Conservation (phyloP, 2,888 invertebrate genomes). For the Glyphotaelius pellucidus region DNA sequence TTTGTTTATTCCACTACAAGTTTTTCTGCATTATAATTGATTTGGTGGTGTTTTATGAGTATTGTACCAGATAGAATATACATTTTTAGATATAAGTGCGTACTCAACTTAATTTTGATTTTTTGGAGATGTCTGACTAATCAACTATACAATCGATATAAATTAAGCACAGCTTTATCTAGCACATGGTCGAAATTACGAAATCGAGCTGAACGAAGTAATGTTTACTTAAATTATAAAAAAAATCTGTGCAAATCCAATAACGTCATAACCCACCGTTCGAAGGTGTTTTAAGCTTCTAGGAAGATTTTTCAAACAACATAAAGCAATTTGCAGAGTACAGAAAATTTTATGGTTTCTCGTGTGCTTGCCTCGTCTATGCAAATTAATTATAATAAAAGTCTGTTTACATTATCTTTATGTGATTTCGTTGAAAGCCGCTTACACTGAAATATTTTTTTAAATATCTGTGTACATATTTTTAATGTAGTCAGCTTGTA, state of each 20-base stretch:
- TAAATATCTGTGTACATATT: neutral
- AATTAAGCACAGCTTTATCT: neutral
- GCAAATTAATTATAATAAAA: neutral
- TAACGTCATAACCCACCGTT: neutral
- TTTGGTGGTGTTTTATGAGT: too few relatives aligned
- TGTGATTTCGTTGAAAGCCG: neutral
- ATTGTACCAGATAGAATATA: too few relatives aligned
- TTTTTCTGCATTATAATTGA: too few relatives aligned
- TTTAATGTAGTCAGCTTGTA: neutral
- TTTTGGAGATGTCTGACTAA: too few relatives aligned
- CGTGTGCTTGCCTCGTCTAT: neutral
- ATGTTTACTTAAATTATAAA: too few relatives aligned
- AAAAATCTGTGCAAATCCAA: neutral
- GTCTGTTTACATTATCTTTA: neutral
- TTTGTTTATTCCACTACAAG: too few relatives aligned
- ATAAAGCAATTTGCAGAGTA: neutral
- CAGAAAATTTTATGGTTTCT: neutral
- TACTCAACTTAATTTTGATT: too few relatives aligned
- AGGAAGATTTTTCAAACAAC: neutral
- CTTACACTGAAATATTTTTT: neutral
- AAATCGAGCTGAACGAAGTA: neutral
- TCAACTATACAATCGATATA: too few relatives aligned
- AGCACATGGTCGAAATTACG: neutral
- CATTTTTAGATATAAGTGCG: too few relatives aligned
- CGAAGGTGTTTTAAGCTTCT: neutral